Conservation (phyloP, 2,797 vertebrate species). For the Coregonus suidteri region DNA sequence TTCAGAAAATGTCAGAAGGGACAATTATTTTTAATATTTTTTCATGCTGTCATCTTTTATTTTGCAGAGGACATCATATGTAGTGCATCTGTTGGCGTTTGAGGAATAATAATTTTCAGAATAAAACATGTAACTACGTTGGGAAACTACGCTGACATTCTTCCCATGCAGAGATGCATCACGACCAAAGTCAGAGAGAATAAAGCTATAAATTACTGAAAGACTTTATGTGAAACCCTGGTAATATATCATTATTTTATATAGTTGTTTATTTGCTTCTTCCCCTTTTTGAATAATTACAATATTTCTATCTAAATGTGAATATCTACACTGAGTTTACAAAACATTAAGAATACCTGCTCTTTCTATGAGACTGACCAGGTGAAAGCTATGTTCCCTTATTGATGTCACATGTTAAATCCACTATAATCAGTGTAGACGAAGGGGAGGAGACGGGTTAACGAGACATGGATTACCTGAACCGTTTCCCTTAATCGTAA, state of each 20-base stretch:
- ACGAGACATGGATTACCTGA: too few species aligned
- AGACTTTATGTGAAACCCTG: slow-evolving; percentile 10
- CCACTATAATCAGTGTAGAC: too few species aligned
- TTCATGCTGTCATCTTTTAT: slow-evolving; percentile 20
- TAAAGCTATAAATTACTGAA: slow-evolving; percentile 69
- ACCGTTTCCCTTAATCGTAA: too few species aligned
- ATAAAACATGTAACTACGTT: slow-evolving; percentile 21
- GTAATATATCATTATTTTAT: not conserved
- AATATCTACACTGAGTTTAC: too few species aligned
- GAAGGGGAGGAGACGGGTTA: too few species aligned
- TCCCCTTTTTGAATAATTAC: too few species aligned
- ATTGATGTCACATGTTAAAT: too few species aligned
- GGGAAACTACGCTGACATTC: slow-evolving; percentile 31
- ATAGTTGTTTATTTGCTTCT: not conserved
- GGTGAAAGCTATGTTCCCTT: too few species aligned
- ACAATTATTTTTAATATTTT: slow-evolving; percentile 27
- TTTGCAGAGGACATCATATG: not conserved
- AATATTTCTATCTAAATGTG: too few species aligned
- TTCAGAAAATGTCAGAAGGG: slow-evolving; percentile 36
- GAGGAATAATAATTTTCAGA: too few species aligned
- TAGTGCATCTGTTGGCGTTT: not conserved
- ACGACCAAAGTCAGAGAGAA: slow-evolving; percentile 70
- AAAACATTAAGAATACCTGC: too few species aligned
- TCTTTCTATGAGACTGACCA: too few species aligned
- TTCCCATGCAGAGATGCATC: slow-evolving; percentile 49